Conservation (phyloP, 2,888 invertebrate genomes). For the Drosophila aldrichi region DNA sequence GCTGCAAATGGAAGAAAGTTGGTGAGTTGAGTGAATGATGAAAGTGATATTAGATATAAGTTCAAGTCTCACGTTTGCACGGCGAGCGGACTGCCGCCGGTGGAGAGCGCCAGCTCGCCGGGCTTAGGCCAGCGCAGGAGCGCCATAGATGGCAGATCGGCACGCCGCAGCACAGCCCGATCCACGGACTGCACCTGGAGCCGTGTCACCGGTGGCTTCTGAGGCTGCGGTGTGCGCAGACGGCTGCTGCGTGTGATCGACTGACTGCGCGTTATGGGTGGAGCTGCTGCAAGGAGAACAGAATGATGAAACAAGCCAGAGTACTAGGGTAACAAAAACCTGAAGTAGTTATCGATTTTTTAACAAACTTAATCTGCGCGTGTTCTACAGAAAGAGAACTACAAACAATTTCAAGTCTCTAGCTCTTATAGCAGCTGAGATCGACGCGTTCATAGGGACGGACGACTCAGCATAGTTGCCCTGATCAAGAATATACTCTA, state of each 20-base stretch:
- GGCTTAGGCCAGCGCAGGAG: conserved; percentile 84
- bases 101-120: conserved; percentile 84
- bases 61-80: conserved; percentile 72
- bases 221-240: conserved; percentile 53
- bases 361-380: too few species aligned
- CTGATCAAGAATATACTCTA: not conserved
- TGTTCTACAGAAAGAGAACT: too few species aligned
- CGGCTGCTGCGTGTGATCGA: conserved; percentile 33
- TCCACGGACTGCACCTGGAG: conserved; percentile 14
- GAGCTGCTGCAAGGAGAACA: conserved; percentile 36
- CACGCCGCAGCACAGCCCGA: not conserved
- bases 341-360: too few species aligned
- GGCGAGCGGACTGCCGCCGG: conserved; percentile 83
- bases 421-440: too few species aligned
- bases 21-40: not conserved
- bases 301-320: too few species aligned
- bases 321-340: too few species aligned
- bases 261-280: conserved; percentile 70
- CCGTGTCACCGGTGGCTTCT: conserved; percentile 22
- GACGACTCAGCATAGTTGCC: not conserved
- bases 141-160: conserved; percentile 70
- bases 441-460: too few species aligned
- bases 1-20: conserved; percentile 31
- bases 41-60: too few species aligned
- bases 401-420: too few species aligned